These are phyloP conservation scores for Andrena chrysosceles DNA, from an alignment of 2,888 invertebrate genomes.

Conservation along the genomic window DNA sequence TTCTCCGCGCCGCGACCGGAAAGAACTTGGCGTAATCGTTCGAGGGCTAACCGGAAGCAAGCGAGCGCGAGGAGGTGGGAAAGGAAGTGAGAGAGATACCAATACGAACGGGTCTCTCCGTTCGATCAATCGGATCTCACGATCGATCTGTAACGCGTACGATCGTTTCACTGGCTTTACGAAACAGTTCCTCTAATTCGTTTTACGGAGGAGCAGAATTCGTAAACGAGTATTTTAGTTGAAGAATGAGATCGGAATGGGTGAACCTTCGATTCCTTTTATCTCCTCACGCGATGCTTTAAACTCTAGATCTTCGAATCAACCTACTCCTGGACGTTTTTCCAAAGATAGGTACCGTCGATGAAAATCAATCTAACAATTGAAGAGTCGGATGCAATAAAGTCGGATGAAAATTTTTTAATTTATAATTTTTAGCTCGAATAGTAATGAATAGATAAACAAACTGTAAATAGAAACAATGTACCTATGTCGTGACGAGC, in stretches of 20 bases:
- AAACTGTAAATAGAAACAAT: no score
- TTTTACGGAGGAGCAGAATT: no score
- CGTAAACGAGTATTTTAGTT: no score
- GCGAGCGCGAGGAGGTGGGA: slow-evolving; percentile 18
- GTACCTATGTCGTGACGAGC: no score
- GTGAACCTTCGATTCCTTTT: no score
- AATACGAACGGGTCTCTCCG: neutral
- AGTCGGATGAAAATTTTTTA: no score
- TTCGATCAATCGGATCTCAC: slow-evolving; percentile 24
- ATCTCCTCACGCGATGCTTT: no score
- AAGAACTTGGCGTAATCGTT: slow-evolving; percentile 37
- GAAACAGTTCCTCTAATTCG: neutral
- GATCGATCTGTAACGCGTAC: slow-evolving; percentile 24
- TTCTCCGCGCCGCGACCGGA: slow-evolving; percentile 11
- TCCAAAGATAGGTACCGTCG: neutral
- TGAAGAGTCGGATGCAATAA: no score
- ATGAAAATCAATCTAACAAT: neutral
- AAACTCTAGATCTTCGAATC: no score
- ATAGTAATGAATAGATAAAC: no score
- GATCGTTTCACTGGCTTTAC: neutral
- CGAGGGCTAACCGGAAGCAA: slow-evolving; percentile 39
- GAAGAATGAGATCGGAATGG: no score
- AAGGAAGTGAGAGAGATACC: neutral
- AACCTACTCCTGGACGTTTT: neutral
- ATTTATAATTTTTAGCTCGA: no score